Conservation (phyloP, 2,888 invertebrate species). For the Cephus pulcher region DNA sequence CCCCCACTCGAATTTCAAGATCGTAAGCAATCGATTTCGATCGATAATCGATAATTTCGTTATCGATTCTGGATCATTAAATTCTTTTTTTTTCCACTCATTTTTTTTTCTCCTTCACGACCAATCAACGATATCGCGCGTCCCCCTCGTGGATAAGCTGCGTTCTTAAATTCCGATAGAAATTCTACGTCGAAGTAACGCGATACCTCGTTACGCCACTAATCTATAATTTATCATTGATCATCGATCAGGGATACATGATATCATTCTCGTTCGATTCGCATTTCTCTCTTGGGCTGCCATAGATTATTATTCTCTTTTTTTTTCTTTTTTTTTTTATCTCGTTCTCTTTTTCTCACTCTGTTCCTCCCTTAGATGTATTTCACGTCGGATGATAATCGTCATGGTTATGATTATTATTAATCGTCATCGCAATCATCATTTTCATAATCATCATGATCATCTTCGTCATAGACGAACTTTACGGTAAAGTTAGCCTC, state of each 20-base stretch:
- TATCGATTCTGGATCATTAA: conserved; percentile 2
- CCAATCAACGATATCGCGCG: neutral
- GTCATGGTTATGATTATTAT: too few species aligned
- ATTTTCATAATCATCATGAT: neutral
- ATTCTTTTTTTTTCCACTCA: neutral
- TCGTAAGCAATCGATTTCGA: neutral
- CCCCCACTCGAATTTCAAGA: neutral
- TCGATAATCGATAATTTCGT: neutral
- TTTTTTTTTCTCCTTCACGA: conserved; percentile 3
- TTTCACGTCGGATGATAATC: neutral
- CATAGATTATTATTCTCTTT: conserved; percentile 4
- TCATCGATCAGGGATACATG: neutral
- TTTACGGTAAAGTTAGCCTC: neutral
- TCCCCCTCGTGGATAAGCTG: neutral
- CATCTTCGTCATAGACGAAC: neutral
- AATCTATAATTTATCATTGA: conserved; percentile 18
- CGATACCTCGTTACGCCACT: neutral
- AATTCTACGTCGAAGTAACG: neutral
- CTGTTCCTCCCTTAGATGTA: neutral
- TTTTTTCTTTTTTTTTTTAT: conserved; percentile 2
- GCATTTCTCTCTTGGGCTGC: too few species aligned
- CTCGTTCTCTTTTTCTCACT: conserved; percentile 9
- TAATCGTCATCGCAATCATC: neutral
- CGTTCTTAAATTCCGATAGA: neutral
- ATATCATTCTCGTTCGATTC: neutral